Base-by-base conservation (phyloP, 2,888 invertebrate species). In the Machimus atricapillus region DNA sequence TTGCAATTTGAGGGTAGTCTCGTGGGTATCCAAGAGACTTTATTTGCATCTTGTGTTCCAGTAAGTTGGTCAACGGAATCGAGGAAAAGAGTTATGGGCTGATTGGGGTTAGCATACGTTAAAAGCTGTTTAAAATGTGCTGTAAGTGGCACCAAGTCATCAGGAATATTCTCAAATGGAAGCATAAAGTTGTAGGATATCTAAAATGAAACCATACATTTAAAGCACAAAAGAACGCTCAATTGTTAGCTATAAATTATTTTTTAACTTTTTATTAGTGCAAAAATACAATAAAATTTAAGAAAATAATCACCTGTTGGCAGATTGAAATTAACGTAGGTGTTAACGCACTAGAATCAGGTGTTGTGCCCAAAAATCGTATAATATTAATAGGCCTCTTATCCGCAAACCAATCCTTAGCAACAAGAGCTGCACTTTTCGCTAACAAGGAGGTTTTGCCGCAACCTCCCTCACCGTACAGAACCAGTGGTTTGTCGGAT, bases 41-140 rank as follows among this genome's bases (percentile, higher is more conserved):
- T 98, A 90, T 98, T 98, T 37, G 98, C 97, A 90, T 97, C 97
- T 90, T 98, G 98, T 0, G 97, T 96, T 0, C 97, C 98, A 7
- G 98, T 98, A 81, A 99, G 94, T 92, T 99, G 98, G 93, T 99
- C 99, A 1, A 99, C 97, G 0, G 98, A 98, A 92, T 99, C 99
- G 90, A 99, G 93, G 91, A 98, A 98, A 74, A 99, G 93, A 0
- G 98, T 94, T 76, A 99, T 93, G 0, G 99, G 98, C 90, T 97
- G 97, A 90, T 97, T 96, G 88, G 94, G 92, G 0, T 94, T 96
- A 0, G 98, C 98, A 92, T 96, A 94, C 8, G 97, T 96, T 87
- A 99, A 93, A 77, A 99, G 94, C 90, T 98, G 97, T 93, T 99
- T 99, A 93, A 99, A 98, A 93, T 98, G 97, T 0, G 98, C 98